A percentile compares a stretch with the other conserved stretches of the same genome.
Evolutionary conservation across 2,113 vertebrate genomes (phyloP).

Genomic region (Rhinoderma darwinii): DNA sequence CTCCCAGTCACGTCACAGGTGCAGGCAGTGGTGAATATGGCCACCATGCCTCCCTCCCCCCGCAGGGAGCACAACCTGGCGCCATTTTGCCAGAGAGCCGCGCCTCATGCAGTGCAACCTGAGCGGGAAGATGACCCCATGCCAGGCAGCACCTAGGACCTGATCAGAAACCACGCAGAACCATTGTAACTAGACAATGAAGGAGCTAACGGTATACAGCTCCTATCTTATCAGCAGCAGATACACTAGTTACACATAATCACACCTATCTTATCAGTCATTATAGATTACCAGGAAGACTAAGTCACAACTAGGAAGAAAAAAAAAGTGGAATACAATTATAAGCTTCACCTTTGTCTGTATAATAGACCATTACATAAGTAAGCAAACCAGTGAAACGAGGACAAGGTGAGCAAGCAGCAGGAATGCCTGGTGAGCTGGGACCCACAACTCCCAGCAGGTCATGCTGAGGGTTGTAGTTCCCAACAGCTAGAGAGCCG

Average conservation of each 20-base stretch:
- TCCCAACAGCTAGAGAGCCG: no score
- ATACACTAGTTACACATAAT: not conserved
- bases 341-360: not conserved
- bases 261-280: not conserved
- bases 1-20: constrained; percentile 33
- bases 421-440: no score
- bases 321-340: no score
- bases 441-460: no score
- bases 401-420: no score
- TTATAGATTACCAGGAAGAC: not conserved
- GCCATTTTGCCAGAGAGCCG: constrained; percentile 48
- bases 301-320: not conserved
- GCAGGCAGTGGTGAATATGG: not conserved
- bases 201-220: not conserved
- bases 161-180: no score
- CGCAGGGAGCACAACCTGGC: constrained; percentile 18
- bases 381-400: no score
- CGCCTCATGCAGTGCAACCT: constrained; percentile 14
- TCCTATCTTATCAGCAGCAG: not conserved
- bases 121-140: not conserved
- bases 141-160: not conserved
- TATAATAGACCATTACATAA: no score
- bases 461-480: no score
- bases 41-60: constrained; percentile 16
- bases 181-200: no score